Evolutionary conservation across 2,113 vertebrate genomes (phyloP).

Genomic region (Serilophus lunatus): DNA sequence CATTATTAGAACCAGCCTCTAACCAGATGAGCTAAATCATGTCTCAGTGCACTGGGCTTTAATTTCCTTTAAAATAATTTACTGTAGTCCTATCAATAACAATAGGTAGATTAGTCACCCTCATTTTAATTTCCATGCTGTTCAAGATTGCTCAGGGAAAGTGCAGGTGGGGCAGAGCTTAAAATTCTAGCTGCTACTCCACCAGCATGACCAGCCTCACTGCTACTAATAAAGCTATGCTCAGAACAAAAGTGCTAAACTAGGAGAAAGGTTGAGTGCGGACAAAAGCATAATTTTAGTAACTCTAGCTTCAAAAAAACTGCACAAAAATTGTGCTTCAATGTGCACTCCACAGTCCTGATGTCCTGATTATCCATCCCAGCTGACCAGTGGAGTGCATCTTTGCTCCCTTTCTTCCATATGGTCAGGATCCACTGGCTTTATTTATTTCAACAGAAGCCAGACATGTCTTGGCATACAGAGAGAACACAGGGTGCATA

Average conservation of each 20-base stretch:
- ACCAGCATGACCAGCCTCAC: not conserved
- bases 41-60: not conserved
- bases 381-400: not conserved
- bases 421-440: not conserved
- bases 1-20: not conserved
- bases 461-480: not conserved
- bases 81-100: not conserved
- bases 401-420: slow-evolving; percentile 36
- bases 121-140: not conserved
- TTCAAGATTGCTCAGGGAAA: not conserved
- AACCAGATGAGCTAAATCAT: not conserved
- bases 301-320: not conserved
- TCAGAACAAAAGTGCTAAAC: not conserved
- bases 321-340: not conserved
- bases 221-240: not conserved
- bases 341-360: not conserved
- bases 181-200: not conserved
- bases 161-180: not conserved
- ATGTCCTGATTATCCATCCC: not conserved
- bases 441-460: not conserved
- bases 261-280: not conserved
- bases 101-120: not conserved
- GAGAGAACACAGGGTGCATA: not conserved
- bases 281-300: slow-evolving; percentile 7
- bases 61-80: not conserved